Conservation (phyloP, 2,797 vertebrate species). For the Halcyon smyrnensis region DNA sequence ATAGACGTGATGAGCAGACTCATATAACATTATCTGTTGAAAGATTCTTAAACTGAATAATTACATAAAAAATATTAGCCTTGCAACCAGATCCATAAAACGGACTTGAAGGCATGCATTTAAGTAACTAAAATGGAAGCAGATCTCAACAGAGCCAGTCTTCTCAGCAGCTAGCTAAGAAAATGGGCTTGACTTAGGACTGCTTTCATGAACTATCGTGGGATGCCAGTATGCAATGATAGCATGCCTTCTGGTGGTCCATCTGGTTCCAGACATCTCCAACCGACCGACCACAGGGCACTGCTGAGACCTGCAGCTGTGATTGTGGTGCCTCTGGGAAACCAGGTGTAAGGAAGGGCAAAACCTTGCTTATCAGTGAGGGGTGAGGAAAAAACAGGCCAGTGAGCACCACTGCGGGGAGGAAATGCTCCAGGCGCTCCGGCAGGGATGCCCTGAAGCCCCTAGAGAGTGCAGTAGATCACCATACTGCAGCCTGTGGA, state of each 20-base stretch:
- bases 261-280: fast-evolving
- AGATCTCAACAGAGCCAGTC: not conserved
- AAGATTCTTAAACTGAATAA: not conserved
- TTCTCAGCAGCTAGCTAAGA: not conserved
- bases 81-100: not conserved
- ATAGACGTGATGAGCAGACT: not conserved
- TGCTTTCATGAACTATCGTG: not conserved
- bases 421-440: not conserved
- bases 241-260: fast-evolving
- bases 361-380: fast-evolving
- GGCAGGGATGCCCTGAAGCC: not conserved
- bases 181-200: not conserved
- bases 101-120: not conserved
- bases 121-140: not conserved
- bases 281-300: fast-evolving
- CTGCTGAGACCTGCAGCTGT: fast-evolving
- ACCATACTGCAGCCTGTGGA: not conserved
- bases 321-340: fast-evolving
- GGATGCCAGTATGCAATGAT: fast-evolving
- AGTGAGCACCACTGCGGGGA: fast-evolving
- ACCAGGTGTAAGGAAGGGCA: fast-evolving
- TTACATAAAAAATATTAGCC: not conserved
- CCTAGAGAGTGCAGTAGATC: not conserved
- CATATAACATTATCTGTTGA: not conserved
- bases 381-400: not conserved